Conservation (phyloP, 2,797 vertebrate species). For the Denticeps clupeoides region DNA sequence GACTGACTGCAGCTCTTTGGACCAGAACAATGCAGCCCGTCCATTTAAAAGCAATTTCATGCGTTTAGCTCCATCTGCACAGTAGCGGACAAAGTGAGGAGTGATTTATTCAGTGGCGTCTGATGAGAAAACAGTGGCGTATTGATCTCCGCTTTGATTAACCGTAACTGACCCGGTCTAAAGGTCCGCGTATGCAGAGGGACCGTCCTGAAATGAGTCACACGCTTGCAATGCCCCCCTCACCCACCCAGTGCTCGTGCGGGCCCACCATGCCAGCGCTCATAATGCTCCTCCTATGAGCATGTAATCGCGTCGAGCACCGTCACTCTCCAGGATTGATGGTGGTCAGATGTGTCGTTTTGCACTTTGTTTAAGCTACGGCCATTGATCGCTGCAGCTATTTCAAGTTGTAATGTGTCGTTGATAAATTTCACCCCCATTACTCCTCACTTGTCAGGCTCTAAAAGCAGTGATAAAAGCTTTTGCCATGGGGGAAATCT, state of each 20-base stretch:
- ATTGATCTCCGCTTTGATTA: neutral
- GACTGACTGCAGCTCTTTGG: neutral
- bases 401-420: constrained; percentile 29
- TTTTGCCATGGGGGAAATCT: constrained; percentile 10
- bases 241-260: no score
- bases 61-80: constrained; percentile 6
- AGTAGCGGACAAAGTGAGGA: neutral
- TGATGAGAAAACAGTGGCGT: no score
- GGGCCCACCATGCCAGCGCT: no score
- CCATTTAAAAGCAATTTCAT: neutral
- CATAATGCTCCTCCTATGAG: constrained; percentile 13
- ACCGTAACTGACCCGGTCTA: neutral
- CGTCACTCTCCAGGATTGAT: constrained; percentile 21
- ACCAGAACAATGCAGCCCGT: neutral
- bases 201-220: neutral
- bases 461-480: constrained; percentile 19
- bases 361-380: constrained; percentile 27
- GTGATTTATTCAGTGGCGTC: neutral
- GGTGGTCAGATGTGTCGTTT: constrained; percentile 26
- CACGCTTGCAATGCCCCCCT: neutral
- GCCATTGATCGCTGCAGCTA: constrained; percentile 23
- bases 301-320: constrained; percentile 11
- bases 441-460: constrained; percentile 19
- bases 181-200: neutral
- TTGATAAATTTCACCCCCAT: constrained; percentile 28